Base-by-base conservation (phyloP, 2,888 invertebrate species). In the Sericinus montela region DNA sequence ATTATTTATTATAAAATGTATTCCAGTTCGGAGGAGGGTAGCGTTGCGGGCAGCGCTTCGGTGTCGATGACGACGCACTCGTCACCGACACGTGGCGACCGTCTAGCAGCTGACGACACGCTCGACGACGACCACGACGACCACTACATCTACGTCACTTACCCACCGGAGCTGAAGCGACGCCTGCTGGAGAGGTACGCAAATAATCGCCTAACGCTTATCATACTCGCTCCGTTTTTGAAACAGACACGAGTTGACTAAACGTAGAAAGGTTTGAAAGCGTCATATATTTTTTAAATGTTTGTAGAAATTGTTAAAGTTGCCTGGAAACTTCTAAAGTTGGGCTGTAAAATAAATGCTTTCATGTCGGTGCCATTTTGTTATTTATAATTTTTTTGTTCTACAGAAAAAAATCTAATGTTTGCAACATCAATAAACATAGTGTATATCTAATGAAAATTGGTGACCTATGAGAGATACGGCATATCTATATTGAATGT, bases 81-180 rank as follows among this genome's bases (percentile, higher is more conserved):
- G 14, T 92, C 92, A 14, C 92, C 92, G 1, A 89, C 91, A 39
- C 91, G 92, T 59, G 84, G 86, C 39, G 82, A 90, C 49, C 80
- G 90, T 8, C 77, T 88, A 36, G 87, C 69, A 34, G 69, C 67
- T 14, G 85, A 84, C 16, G 86, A 87, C 50, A 78, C 75, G 6
- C 53, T 80, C 53, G 88, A 88, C 54, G 87, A 86, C 59, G 91
- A 91, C 52, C 91, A 91, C 68, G 93, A 93, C 75, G 94, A 94
- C 79, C 94, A 94, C 75, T 96, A 95, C 79, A 95, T 96, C 69
- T 96, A 95, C 81, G 95, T 95, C 62, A 94, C 95, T 45, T 96
- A 95, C 90, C 96, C 96, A 60, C 95, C 95, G 32, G 95, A 96
- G 80, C 90, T 96, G 55, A 95, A 96, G 80, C 91, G 95, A 66